phyloP scores from a whole-genome alignment of 2,113 vertebrate genomes.

The Chinchilla lanigera region DNA sequence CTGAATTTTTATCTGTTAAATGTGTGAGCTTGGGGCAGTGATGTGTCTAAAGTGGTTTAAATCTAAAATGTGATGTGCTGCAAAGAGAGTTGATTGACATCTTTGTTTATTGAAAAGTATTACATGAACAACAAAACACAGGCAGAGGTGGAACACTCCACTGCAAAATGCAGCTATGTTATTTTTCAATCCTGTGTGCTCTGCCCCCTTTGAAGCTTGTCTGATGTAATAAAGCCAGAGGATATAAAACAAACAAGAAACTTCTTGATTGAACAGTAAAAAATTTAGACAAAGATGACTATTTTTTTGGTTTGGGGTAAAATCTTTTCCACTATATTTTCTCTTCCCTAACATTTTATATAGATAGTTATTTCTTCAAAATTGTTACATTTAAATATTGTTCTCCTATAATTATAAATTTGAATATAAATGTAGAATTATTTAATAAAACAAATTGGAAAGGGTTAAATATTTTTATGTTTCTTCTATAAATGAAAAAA shows the following conservation, averaged over 20 bases:
- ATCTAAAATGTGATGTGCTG: conserved; percentile 89
- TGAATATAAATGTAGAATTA: conserved; percentile 81
- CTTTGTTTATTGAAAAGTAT: conserved; percentile 92
- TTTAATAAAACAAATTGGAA: conserved; percentile 82
- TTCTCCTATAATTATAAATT: conserved; percentile 78
- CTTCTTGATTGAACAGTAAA: conserved; percentile 83
- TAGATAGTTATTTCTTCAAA: conserved; percentile 69
- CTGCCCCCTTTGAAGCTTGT: conserved; percentile 88
- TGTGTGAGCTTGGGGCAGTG: conserved; percentile 89
- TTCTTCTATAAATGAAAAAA: conserved; percentile 80
- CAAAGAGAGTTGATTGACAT: conserved; percentile 91
- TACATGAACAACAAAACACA: conserved; percentile 89
- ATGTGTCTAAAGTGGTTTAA: conserved; percentile 90
- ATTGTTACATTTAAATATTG: conserved; percentile 60
- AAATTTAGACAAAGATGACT: conserved; percentile 81
- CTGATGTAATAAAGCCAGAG: conserved; percentile 86
- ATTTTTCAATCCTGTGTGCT: conserved; percentile 88
- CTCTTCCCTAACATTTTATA: not conserved
- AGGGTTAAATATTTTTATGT: conserved; percentile 84
- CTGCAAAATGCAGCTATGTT: conserved; percentile 86
- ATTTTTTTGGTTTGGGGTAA: conserved; percentile 48
- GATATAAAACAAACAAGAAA: conserved; percentile 86
- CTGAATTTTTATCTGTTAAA: conserved; percentile 92
- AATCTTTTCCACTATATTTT: conserved; percentile 40
- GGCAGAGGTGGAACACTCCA: conserved; percentile 83